A percentile compares a stretch with the other conserved stretches of the same genome.
Evolutionary conservation across 2,797 vertebrate species (phyloP).

Genomic region (Bradypus variegatus): DNA sequence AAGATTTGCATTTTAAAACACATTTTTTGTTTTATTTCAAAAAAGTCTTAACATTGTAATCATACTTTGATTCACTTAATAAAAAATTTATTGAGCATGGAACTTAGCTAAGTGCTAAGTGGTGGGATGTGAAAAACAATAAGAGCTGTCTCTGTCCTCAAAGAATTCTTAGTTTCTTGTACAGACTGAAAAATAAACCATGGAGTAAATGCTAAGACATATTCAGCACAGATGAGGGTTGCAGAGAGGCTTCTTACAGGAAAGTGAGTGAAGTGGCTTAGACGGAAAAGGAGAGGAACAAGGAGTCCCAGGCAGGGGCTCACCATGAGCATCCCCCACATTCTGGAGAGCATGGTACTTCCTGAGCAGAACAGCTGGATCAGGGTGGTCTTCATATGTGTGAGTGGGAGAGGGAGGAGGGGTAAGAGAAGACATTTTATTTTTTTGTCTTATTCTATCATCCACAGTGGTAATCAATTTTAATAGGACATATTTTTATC

Average conservation of each 20-base stretch:
- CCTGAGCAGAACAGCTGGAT: neutral
- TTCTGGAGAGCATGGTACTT: neutral
- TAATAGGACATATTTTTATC: neutral
- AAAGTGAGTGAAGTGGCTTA: neutral
- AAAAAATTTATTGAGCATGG: neutral
- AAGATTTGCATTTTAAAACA: conserved; percentile 7
- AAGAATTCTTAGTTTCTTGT: conserved; percentile 16
- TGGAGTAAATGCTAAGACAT: neutral
- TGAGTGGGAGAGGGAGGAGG: neutral
- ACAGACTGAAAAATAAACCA: neutral
- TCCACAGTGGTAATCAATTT: neutral
- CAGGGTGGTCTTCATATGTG: neutral
- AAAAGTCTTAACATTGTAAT: neutral
- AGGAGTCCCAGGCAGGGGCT: neutral
- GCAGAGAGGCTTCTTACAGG: neutral
- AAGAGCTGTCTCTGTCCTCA: neutral
- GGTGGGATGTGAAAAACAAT: neutral
- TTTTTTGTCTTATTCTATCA: neutral
- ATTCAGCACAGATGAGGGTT: neutral
- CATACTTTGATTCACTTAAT: neutral
- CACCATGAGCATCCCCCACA: neutral
- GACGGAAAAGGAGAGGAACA: neutral
- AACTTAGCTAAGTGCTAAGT: neutral
- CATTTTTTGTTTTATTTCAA: neutral
- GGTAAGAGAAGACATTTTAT: neutral